Percentiles rank a stretch among this genome's conserved stretches.
Evolutionary conservation across 1,140 invertebrate genomes (phyloP).

Genomic region (Tetraneura akinire): DNA sequence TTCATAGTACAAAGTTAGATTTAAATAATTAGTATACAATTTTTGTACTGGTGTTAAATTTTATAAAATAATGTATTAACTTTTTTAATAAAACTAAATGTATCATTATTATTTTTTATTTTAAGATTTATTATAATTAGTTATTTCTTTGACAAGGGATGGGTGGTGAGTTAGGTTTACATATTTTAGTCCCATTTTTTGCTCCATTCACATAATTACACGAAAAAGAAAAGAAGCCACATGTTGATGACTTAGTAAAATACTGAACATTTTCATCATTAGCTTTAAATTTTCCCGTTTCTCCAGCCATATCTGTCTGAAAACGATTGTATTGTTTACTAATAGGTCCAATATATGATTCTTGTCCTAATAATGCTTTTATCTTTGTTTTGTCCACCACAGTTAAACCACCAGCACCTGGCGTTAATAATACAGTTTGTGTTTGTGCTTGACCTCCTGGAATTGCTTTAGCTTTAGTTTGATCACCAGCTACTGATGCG

Average conservation of each 20-base stretch:
- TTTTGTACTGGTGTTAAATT: slow-evolving; percentile 23
- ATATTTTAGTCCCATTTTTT: slow-evolving; percentile 76
- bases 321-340: slow-evolving; percentile 61
- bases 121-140: slow-evolving; percentile 4
- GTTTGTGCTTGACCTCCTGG: slow-evolving; percentile 66
- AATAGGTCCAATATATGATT: slow-evolving; percentile 52
- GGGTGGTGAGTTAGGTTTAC: slow-evolving; percentile 67
- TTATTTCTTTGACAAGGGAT: not conserved
- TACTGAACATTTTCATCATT: slow-evolving; percentile 72
- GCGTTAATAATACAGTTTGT: slow-evolving; percentile 66
- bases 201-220: slow-evolving; percentile 76
- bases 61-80: slow-evolving; percentile 22
- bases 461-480: slow-evolving; percentile 63
- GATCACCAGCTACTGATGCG: slow-evolving; percentile 64
- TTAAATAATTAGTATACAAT: slow-evolving; percentile 32
- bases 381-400: slow-evolving; percentile 57
- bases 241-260: slow-evolving; percentile 81
- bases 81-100: not conserved
- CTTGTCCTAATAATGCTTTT: not conserved
- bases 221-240: slow-evolving; percentile 81
- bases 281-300: slow-evolving; percentile 64
- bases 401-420: slow-evolving; percentile 61
- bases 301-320: slow-evolving; percentile 75
- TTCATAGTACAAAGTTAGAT: slow-evolving; percentile 34
- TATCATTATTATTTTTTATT: not conserved